These are phyloP conservation scores for Fundulus diaphanus DNA, from an alignment of 2,797 vertebrate species.

Conservation along the genomic window DNA sequence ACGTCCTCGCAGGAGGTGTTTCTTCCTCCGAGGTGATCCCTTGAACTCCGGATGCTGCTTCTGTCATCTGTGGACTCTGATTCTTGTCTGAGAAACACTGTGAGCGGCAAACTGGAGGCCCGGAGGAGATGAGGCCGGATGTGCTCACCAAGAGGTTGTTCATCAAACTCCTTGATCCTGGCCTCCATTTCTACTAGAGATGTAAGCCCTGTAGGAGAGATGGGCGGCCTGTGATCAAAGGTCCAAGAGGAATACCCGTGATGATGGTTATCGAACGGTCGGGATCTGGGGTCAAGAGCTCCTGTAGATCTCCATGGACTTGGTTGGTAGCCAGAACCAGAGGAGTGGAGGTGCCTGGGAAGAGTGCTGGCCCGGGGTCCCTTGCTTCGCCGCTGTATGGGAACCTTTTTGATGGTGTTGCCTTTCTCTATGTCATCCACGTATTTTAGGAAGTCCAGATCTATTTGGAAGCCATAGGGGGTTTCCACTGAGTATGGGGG, in stretches of 20 bases:
- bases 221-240: slow-evolving; percentile 43
- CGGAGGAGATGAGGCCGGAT: slow-evolving; percentile 90
- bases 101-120: slow-evolving; percentile 91
- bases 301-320: slow-evolving; percentile 83
- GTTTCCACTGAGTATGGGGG: slow-evolving; percentile 94
- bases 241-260: slow-evolving; percentile 56
- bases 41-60: slow-evolving; percentile 56
- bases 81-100: slow-evolving; percentile 81
- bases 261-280: slow-evolving; percentile 72
- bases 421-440: slow-evolving; percentile 99
- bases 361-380: slow-evolving; percentile 88
- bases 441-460: slow-evolving; percentile 97
- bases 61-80: slow-evolving; percentile 73
- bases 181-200: slow-evolving; percentile 75
- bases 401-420: slow-evolving; percentile 92
- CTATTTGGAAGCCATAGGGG: slow-evolving; percentile 93
- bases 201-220: slow-evolving; percentile 53
- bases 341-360: slow-evolving; percentile 91
- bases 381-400: slow-evolving; percentile 88
- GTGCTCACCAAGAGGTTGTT: slow-evolving; percentile 77
- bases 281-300: slow-evolving; percentile 77
- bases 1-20: slow-evolving; percentile 72
- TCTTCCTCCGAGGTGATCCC: slow-evolving; percentile 58
- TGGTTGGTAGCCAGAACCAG: slow-evolving; percentile 76
- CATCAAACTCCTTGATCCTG: slow-evolving; percentile 73